These are phyloP conservation scores for Lasioglossum morio DNA, from an alignment of 2,888 invertebrate species.

Conservation along the genomic window DNA sequence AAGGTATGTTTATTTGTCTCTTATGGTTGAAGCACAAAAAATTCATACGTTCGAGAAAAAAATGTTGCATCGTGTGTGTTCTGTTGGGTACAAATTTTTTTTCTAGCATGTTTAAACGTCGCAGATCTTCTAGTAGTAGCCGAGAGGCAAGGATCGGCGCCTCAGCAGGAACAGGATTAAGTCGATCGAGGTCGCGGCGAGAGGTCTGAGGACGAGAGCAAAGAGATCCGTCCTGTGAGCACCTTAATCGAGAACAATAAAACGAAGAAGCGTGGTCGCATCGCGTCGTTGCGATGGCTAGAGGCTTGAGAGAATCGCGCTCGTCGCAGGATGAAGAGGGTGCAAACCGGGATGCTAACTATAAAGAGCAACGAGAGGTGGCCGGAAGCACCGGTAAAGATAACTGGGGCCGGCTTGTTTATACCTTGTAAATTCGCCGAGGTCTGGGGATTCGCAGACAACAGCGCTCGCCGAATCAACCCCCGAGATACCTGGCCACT, in stretches of 20 bases:
- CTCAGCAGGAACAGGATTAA: neutral
- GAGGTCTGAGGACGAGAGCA: neutral
- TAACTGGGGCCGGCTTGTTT: constrained; percentile 76
- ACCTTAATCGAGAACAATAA: neutral
- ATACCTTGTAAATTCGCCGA: constrained; percentile 75
- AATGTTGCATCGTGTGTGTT: neutral
- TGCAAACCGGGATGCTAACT: neutral
- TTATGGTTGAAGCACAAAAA: neutral
- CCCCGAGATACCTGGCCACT: neutral
- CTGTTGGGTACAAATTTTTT: neutral
- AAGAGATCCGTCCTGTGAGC: neutral
- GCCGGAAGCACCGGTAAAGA: constrained; percentile 57
- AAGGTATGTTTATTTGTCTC: neutral
- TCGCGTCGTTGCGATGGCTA: neutral
- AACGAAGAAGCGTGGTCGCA: neutral
- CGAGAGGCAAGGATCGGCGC: neutral
- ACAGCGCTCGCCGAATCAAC: constrained; percentile 17
- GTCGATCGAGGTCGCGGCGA: neutral
- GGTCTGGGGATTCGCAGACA: constrained; percentile 13
- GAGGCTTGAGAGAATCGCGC: neutral
- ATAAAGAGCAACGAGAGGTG: constrained; percentile 64
- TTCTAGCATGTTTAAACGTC: neutral
- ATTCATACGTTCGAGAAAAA: neutral
- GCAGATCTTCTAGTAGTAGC: neutral
- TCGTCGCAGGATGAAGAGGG: neutral